These are phyloP conservation scores for Archocentrus centrarchus DNA, from an alignment of 2,113 vertebrate species.

Conservation along the genomic window DNA sequence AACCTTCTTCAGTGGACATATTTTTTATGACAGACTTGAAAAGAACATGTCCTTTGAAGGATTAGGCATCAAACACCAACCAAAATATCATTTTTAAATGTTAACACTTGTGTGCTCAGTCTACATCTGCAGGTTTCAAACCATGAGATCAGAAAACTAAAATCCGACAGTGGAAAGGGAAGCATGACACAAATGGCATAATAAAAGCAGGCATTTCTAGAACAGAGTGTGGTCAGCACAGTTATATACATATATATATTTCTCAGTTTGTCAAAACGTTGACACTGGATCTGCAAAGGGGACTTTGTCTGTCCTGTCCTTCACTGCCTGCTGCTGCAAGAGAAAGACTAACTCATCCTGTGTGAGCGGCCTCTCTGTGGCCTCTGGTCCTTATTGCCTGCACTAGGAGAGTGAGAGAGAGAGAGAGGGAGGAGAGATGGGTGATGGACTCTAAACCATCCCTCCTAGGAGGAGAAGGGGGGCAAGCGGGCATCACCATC, in stretches of 20 bases:
- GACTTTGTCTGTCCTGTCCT: conserved; percentile 62
- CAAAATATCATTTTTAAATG: not conserved
- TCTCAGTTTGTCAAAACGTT: not conserved
- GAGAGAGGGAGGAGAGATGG: conserved; percentile 42
- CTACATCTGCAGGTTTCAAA: not conserved
- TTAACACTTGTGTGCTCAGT: not conserved
- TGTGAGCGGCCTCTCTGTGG: conserved; percentile 69
- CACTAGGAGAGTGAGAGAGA: conserved; percentile 21
- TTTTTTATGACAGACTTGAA: not conserved
- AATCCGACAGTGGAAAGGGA: not conserved
- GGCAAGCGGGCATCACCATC: conserved; percentile 74
- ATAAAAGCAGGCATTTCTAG: not conserved
- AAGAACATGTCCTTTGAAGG: not conserved
- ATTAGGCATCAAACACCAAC: not conserved
- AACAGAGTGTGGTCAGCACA: not conserved
- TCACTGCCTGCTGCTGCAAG: conserved; percentile 60
- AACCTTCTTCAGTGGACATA: not conserved
- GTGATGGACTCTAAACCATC: conserved; percentile 73
- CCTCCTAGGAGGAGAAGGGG: conserved; percentile 65
- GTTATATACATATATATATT: not conserved
- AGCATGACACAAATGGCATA: not conserved
- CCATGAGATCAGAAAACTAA: not conserved
- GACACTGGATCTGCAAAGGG: not conserved
- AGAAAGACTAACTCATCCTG: conserved; percentile 67
- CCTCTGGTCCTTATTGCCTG: conserved; percentile 60